Percentiles rank a stretch among this genome's conserved stretches.
Conservation (phyloP, 1,140 invertebrate species). For the Gonioctena quinquepunctata region DNA sequence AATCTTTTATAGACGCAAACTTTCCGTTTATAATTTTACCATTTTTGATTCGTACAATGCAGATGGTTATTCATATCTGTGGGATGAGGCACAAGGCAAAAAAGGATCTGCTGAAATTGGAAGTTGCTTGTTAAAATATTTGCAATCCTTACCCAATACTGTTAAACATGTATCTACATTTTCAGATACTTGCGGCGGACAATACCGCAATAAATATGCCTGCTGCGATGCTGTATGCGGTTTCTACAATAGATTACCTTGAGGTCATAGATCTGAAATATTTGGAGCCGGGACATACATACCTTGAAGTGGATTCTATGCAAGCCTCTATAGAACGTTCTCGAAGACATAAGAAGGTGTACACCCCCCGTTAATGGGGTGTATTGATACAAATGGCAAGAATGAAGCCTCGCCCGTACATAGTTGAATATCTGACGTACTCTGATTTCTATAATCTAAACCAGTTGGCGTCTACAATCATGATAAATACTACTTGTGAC, state of each 20-base stretch:
- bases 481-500: background rate
- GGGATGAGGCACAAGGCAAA: background rate
- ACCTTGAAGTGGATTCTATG: constrained; percentile 4
- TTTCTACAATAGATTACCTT: background rate
- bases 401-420: background rate
- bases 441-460: background rate
- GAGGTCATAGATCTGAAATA: background rate
- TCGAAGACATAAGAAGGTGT: background rate
- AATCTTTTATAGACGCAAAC: background rate
- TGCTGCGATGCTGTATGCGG: background rate
- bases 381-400: background rate
- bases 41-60: background rate
- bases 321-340: background rate
- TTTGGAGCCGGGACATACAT: background rate
- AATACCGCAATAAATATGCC: background rate
- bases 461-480: background rate
- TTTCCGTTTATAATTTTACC: background rate
- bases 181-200: background rate
- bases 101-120: background rate
- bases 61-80: background rate
- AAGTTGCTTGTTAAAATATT: background rate
- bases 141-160: background rate
- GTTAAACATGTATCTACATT: background rate
- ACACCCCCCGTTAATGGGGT: background rate
- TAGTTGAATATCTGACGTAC: background rate